These are phyloP conservation scores for Battus philenor DNA, from an alignment of 1,140 invertebrate genomes.

Conservation along the genomic window DNA sequence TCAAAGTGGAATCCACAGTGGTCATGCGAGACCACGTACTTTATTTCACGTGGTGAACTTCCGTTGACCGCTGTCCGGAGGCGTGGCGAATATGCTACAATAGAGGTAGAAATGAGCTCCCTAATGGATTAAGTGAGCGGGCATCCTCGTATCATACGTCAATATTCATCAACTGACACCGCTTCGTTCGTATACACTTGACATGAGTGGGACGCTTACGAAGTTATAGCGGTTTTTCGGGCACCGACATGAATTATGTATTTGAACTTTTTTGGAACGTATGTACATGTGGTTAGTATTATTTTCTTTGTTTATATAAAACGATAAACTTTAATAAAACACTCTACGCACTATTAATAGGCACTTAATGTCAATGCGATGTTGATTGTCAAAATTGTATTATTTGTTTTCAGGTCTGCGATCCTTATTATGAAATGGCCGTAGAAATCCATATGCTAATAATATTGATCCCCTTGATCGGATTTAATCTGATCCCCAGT, in stretches of 20 bases:
- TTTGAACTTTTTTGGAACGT: too few species aligned
- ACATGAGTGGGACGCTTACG: not conserved
- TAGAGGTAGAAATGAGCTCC: not conserved
- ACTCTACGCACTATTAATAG: too few species aligned
- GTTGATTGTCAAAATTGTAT: too few species aligned
- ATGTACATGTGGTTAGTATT: too few species aligned
- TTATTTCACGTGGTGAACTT: too few species aligned
- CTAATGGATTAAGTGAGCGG: slow-evolving; percentile 12
- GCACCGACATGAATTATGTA: too few species aligned
- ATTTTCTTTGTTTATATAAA: too few species aligned
- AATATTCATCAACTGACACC: slow-evolving; percentile 25
- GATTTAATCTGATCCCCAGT: slow-evolving; percentile 85
- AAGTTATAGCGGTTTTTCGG: too few species aligned
- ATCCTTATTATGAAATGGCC: slow-evolving; percentile 63
- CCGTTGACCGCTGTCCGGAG: slow-evolving; percentile 1
- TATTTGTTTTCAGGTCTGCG: slow-evolving; percentile 70
- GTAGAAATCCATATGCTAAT: slow-evolving; percentile 78
- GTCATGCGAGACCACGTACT: too few species aligned
- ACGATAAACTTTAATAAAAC: too few species aligned
- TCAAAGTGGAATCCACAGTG: not conserved
- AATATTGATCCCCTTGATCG: slow-evolving; percentile 81
- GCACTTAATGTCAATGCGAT: too few species aligned
- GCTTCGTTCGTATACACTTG: slow-evolving; percentile 1
- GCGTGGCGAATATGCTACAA: slow-evolving; percentile 5
- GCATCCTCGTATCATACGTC: slow-evolving; percentile 20